These are phyloP conservation scores for Eulemur coronatus DNA, from an alignment of 2,797 vertebrate species.

Conservation along the genomic window DNA sequence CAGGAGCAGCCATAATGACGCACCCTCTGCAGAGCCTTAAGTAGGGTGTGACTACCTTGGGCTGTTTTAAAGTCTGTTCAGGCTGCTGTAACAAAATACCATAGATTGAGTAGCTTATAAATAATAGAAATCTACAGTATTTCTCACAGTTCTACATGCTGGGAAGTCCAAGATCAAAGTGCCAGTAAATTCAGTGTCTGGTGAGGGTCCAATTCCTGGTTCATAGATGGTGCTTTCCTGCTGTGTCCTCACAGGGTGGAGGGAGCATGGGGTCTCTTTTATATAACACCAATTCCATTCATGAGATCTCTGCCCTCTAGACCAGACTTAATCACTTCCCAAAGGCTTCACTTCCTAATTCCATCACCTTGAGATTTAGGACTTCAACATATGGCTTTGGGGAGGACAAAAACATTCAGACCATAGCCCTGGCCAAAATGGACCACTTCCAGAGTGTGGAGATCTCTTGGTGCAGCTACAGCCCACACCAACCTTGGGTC, in stretches of 20 bases:
- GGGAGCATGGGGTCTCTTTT: background rate
- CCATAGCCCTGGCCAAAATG: background rate
- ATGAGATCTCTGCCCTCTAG: background rate
- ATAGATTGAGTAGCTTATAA: background rate
- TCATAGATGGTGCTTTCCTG: background rate
- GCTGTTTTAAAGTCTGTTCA: background rate
- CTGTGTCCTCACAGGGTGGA: background rate
- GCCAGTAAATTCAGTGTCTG: background rate
- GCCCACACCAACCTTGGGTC: background rate
- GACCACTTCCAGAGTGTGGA: background rate
- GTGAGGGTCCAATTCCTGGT: background rate
- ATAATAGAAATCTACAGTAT: background rate
- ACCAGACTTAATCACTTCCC: background rate
- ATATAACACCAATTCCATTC: background rate
- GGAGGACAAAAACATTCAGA: background rate
- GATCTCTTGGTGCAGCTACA: background rate
- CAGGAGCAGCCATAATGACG: background rate
- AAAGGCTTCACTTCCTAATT: background rate
- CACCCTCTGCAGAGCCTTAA: background rate
- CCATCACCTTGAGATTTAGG: background rate
- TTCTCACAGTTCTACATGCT: background rate
- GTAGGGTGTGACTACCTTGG: background rate
- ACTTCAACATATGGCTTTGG: background rate
- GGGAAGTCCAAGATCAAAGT: background rate
- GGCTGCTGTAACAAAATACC: background rate